Evolutionary conservation across 2,113 vertebrate species (phyloP).

Genomic region (Boulengeromyrus knoepffleri): DNA sequence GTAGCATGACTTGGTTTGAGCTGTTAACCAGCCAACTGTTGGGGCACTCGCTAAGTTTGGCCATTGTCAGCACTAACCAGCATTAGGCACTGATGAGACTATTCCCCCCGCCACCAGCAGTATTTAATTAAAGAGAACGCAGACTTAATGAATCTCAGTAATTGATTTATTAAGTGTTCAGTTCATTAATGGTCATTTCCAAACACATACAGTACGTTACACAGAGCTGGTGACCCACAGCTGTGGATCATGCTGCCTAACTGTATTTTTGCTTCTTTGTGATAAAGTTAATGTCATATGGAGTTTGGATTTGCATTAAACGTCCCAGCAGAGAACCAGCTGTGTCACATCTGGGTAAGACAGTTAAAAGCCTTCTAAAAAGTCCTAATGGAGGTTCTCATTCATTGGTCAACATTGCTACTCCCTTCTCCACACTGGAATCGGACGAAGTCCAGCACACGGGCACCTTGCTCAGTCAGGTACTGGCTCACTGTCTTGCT

Average conservation of each 20-base stretch:
- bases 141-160: background rate
- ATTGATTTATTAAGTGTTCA: conserved; percentile 8
- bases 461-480: conserved; percentile 60
- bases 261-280: background rate
- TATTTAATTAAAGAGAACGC: background rate
- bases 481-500: conserved; percentile 74
- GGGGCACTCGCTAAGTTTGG: background rate
- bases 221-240: background rate
- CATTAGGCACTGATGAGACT: background rate
- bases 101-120: background rate
- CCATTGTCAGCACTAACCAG: background rate
- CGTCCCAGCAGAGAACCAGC: background rate
- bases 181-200: background rate
- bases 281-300: background rate
- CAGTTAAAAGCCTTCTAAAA: background rate
- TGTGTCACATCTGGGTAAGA: background rate
- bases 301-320: background rate
- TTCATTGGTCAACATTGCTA: conserved; percentile 39
- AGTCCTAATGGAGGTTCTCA: background rate
- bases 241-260: background rate
- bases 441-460: conserved; percentile 76
- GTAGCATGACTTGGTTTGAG: background rate
- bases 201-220: background rate
- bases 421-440: conserved; percentile 74
- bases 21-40: background rate